phyloP scores from a whole-genome alignment of 2,113 vertebrate genomes.

The Buteo buteo region DNA sequence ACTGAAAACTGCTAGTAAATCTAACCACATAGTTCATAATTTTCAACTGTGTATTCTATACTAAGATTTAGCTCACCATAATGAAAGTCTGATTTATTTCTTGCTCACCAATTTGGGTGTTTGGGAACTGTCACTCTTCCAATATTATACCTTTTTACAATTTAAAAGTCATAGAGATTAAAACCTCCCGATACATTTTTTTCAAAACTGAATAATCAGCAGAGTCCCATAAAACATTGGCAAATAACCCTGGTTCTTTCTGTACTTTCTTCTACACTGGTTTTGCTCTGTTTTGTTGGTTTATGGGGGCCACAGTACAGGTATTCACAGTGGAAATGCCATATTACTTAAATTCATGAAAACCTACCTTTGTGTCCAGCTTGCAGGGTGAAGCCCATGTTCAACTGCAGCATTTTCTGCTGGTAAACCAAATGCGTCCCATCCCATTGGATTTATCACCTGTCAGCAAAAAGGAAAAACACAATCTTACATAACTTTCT shows the following conservation, averaged over 20 bases:
- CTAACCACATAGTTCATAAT: neutral
- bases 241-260: neutral
- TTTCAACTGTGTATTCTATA: neutral
- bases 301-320: neutral
- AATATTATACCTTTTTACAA: neutral
- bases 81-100: conserved; percentile 1
- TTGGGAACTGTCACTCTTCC: neutral
- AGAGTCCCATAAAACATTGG: neutral
- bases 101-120: neutral
- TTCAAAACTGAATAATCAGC: neutral
- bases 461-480: conserved; percentile 46
- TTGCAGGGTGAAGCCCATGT: conserved; percentile 84
- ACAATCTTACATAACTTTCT: neutral
- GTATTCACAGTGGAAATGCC: neutral
- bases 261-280: neutral
- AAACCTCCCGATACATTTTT: neutral
- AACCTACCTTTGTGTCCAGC: conserved; percentile 88
- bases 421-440: conserved; percentile 96
- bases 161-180: neutral
- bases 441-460: conserved; percentile 98
- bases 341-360: neutral
- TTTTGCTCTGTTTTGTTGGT: neutral
- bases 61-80: neutral
- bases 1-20: neutral
- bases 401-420: conserved; percentile 97